These are phyloP conservation scores for Stomatorhinus walkeri DNA, from an alignment of 2,797 vertebrate species.

Conservation along the genomic window DNA sequence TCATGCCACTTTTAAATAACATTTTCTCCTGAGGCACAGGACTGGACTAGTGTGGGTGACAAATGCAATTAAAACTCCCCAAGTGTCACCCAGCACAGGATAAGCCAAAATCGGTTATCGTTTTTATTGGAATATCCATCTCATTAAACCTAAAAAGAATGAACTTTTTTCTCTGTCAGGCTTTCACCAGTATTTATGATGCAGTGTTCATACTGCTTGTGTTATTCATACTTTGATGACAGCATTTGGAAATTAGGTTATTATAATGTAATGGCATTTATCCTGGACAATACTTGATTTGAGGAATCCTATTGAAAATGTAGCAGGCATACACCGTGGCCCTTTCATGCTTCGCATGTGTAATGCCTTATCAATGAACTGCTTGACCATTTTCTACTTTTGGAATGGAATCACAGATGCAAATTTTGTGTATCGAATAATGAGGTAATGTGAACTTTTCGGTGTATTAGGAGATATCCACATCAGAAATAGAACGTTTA, in stretches of 20 bases:
- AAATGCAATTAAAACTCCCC: slow-evolving; percentile 58
- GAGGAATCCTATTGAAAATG: slow-evolving; percentile 51
- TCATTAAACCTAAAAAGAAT: background rate
- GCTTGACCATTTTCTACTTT: background rate
- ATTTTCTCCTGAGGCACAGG: slow-evolving; percentile 56
- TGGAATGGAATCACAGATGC: background rate
- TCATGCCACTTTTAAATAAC: slow-evolving; percentile 69
- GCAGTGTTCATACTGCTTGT: background rate
- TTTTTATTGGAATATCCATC: background rate
- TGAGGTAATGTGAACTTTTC: background rate
- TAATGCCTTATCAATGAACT: background rate
- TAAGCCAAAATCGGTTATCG: slow-evolving; percentile 23
- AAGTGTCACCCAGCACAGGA: background rate
- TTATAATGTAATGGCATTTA: slow-evolving; percentile 58
- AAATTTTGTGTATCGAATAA: background rate
- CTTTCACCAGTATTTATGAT: background rate
- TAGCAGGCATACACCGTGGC: slow-evolving; percentile 9
- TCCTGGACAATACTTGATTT: slow-evolving; percentile 42
- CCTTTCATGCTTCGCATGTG: background rate
- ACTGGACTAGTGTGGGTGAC: slow-evolving; percentile 49
- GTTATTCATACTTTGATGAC: slow-evolving; percentile 38
- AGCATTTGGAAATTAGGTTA: slow-evolving; percentile 44
- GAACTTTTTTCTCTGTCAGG: background rate
- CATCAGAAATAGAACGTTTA: background rate
- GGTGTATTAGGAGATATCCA: background rate